Evolutionary conservation across 2,888 invertebrate species (phyloP).

Genomic region (Rhagonycha lutea): DNA sequence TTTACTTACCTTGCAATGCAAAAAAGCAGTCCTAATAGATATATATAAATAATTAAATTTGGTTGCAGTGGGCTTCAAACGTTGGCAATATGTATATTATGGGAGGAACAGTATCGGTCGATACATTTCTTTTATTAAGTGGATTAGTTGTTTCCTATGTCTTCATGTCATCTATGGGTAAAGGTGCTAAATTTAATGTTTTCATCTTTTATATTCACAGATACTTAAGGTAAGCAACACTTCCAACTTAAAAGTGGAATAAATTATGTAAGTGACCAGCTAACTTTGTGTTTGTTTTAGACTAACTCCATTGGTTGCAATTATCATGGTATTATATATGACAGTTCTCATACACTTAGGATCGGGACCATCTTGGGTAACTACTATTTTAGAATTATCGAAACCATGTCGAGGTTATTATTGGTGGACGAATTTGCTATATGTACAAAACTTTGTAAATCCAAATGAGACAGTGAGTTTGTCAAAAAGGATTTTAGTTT

Average conservation of each 20-base stretch:
- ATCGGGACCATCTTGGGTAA: background rate
- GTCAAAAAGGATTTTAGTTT: background rate
- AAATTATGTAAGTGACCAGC: too few relatives aligned
- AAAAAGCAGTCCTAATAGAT: too few relatives aligned
- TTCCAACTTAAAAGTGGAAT: too few relatives aligned
- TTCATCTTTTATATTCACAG: background rate
- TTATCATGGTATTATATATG: background rate
- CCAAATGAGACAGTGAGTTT: background rate
- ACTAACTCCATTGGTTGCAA: background rate
- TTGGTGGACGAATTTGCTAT: background rate
- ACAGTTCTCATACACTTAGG: background rate
- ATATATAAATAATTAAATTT: background rate
- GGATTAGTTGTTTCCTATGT: slow-evolving; percentile 61
- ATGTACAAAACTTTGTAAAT: background rate
- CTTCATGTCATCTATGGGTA: background rate
- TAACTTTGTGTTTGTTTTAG: slow-evolving; percentile 5
- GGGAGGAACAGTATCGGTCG: slow-evolving; percentile 61
- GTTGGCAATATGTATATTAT: background rate
- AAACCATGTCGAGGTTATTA: background rate
- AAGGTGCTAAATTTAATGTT: background rate
- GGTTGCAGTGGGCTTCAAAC: background rate
- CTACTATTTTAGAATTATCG: background rate
- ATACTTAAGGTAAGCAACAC: background rate
- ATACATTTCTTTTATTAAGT: slow-evolving; percentile 67
- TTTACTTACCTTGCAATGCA: too few relatives aligned